phyloP scores from a whole-genome alignment of 2,113 vertebrate species.

The Fregata magnificens region DNA sequence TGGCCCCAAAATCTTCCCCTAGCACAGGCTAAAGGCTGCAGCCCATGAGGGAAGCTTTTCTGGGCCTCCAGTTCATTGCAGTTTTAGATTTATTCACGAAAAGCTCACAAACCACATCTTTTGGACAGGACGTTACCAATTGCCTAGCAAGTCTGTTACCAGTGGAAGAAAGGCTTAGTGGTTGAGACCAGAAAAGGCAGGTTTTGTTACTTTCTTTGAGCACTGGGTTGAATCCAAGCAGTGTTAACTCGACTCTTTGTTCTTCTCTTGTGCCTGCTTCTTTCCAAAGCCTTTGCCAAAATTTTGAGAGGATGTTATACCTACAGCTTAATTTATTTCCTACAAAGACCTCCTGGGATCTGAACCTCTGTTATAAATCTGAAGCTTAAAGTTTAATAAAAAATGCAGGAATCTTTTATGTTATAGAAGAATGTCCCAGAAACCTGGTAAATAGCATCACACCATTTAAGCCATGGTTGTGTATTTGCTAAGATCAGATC shows the following conservation, averaged over 20 bases:
- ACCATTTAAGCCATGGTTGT: not conserved
- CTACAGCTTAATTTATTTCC: constrained; percentile 60
- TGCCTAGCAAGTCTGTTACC: not conserved
- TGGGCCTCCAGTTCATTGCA: not conserved
- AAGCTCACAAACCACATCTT: constrained; percentile 14
- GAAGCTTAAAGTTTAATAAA: constrained; percentile 43
- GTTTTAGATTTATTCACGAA: not conserved
- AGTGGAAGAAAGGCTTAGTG: not conserved
- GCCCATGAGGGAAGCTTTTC: not conserved
- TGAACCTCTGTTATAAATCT: constrained; percentile 29
- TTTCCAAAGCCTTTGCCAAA: constrained; percentile 52
- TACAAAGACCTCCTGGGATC: not conserved
- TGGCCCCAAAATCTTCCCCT: not conserved
- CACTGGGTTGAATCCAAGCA: constrained; percentile 12
- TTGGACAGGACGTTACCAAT: not conserved
- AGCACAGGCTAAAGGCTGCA: not conserved
- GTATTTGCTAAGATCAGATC: constrained; percentile 11
- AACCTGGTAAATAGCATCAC: not conserved
- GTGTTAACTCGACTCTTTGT: constrained; percentile 4
- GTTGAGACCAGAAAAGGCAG: constrained; percentile 14
- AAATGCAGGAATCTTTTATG: not conserved
- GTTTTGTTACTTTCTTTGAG: constrained; percentile 17
- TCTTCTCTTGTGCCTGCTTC: constrained; percentile 29
- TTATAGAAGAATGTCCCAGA: not conserved
- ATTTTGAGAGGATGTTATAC: constrained; percentile 44